Percentiles rank a stretch among this genome's conserved stretches.
These are phyloP conservation scores for Coregonus ussuriensis DNA, from an alignment of 2,797 vertebrate genomes.

Conservation along the genomic window DNA sequence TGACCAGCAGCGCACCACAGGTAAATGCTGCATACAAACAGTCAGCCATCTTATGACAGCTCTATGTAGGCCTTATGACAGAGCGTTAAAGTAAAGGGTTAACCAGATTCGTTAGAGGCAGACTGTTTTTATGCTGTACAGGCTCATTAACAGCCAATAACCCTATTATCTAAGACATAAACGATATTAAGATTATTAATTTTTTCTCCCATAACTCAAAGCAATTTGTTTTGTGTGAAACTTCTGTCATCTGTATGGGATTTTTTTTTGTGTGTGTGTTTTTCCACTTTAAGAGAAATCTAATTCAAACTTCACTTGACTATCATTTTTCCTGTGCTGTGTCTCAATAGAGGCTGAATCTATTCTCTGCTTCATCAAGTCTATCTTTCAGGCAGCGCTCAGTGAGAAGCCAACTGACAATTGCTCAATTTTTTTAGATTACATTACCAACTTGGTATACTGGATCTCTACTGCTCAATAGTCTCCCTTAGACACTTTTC, in stretches of 20 bases:
- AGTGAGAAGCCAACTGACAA: constrained; percentile 63
- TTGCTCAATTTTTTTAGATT: constrained; percentile 60
- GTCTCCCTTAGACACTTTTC: constrained; percentile 34
- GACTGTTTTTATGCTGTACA: background rate
- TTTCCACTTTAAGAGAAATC: constrained; percentile 42
- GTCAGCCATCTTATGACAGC: background rate
- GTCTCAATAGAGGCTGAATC: constrained; percentile 41
- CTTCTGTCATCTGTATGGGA: constrained; percentile 24
- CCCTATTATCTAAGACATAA: constrained; percentile 12
- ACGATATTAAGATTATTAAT: constrained; percentile 7
- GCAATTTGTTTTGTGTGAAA: constrained; percentile 41
- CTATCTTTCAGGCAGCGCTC: constrained; percentile 56
- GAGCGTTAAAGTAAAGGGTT: no score
- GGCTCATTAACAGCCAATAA: background rate
- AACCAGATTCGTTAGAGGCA: background rate
- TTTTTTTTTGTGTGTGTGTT: background rate
- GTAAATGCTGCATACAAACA: constrained; percentile 65
- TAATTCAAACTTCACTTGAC: constrained; percentile 38
- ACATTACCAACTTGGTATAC: constrained; percentile 48
- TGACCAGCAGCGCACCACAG: constrained; percentile 84
- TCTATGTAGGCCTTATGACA: no score
- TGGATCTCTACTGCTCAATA: constrained; percentile 21
- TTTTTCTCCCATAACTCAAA: constrained; percentile 22
- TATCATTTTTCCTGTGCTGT: constrained; percentile 35
- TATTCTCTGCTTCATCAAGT: constrained; percentile 48